Percentiles rank a stretch among this genome's conserved stretches.
Evolutionary conservation across 2,888 invertebrate genomes (phyloP).

Genomic region (Anagyrus pseudococci): DNA sequence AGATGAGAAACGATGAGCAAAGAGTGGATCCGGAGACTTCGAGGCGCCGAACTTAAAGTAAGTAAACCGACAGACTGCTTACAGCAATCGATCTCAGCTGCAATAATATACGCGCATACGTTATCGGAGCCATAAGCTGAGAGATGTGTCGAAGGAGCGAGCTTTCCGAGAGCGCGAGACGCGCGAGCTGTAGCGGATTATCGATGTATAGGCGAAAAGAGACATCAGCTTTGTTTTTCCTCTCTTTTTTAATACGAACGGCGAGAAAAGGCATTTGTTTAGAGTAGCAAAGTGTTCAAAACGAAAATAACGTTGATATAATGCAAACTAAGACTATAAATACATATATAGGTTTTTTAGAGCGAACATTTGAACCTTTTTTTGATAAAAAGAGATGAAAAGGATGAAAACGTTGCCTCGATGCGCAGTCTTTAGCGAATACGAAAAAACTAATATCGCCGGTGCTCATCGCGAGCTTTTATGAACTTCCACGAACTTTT

Average conservation of each 20-base stretch:
- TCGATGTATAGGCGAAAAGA: neutral
- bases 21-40: neutral
- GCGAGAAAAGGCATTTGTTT: neutral
- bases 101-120: neutral
- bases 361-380: constrained; percentile 44
- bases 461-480: constrained; percentile 48
- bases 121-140: neutral
- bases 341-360: constrained; percentile 45
- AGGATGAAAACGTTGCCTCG: constrained; percentile 36
- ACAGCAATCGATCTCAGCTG: constrained; percentile 9
- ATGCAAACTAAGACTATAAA: constrained; percentile 43
- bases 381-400: neutral
- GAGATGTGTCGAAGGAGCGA: neutral
- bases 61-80: constrained; percentile 24
- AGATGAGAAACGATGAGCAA: neutral
- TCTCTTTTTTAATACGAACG: constrained; percentile 24
- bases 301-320: constrained; percentile 25
- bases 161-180: neutral
- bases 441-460: constrained; percentile 15
- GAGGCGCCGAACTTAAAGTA: constrained; percentile 5
- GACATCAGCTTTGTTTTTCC: constrained; percentile 15
- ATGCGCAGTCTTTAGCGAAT: constrained; percentile 29
- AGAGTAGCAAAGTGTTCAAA: constrained; percentile 49
- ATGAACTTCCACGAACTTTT: constrained; percentile 44
- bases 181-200: neutral